Evolutionary conservation across 2,113 vertebrate species (phyloP), one percentile per base, ranked within the genome.

Genomic region (Gadus macrocephalus): DNA sequence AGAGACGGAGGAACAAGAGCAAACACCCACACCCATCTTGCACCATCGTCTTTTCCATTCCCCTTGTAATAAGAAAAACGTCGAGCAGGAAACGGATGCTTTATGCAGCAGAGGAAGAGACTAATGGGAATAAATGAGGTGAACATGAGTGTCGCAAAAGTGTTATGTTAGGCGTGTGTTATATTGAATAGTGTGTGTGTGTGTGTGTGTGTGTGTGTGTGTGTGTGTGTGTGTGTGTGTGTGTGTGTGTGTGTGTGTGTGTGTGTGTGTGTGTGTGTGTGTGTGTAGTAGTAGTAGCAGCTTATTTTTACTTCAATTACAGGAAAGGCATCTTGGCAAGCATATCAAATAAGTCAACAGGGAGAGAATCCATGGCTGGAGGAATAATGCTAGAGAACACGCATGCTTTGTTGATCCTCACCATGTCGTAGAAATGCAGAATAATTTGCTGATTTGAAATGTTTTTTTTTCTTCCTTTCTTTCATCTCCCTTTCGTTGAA

Each of bases 21-120:
- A 49, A 7, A 49, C 42, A 1, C 11, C 42, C 42, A 49, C 8
- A 7, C 42, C 42, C 42, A 49, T 86, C 86, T 86, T 77, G 4
- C 55, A n/a, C n/a, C 55, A 17, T 14, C 55, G 86, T 78, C 74
- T 86, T 87, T 91, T 90, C 88, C 86, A 91, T 89, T 89, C 82
- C 73, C 83, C 76, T 78, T 78, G 79, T 90, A 91, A 91, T 91
- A 87, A 84, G 89, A 90, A 86, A 86, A 88, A 87, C 78, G 66
- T 86, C 82, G 84, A 89, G 81, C 80, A 87, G 86, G 82, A 91
- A 91, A 90, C 89, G 71, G 81, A 86, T 79, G 85, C 83, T 87
- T 81, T 89, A 81, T 82, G 74, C 78, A 84, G 83, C 76, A 81
- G 76, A 78, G 76, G 81, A 73, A 79, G 78, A 70, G 74, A 80